Conservation (phyloP, 2,888 invertebrate genomes). For the Alloscopus bannaensis region DNA sequence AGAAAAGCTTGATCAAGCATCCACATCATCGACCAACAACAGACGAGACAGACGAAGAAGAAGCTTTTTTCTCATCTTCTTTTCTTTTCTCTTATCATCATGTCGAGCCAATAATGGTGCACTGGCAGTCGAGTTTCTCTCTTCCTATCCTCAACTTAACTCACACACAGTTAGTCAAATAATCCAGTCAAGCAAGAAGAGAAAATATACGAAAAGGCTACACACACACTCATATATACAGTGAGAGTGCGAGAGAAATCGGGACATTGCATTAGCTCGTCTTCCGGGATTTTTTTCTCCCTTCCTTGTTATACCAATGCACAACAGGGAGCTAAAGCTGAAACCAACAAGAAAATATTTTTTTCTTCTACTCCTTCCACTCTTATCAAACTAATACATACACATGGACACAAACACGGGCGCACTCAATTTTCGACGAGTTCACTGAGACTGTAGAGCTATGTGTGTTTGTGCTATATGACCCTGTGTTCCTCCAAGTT, state of each 20-base stretch:
- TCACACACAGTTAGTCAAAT: slow-evolving; percentile 36
- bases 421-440: slow-evolving; percentile 6
- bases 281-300: slow-evolving; percentile 46
- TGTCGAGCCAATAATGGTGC: slow-evolving; percentile 24
- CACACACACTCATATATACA: no score
- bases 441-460: not conserved
- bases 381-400: slow-evolving; percentile 34
- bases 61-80: slow-evolving; percentile 16
- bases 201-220: not conserved
- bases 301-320: slow-evolving; percentile 6
- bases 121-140: not conserved
- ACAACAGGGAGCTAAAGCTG: slow-evolving; percentile 1
- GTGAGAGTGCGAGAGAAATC: slow-evolving; percentile 31
- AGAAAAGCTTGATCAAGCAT: slow-evolving; percentile 39
- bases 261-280: slow-evolving; percentile 48
- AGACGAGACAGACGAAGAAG: slow-evolving; percentile 10
- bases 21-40: slow-evolving; percentile 31
- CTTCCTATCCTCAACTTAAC: slow-evolving; percentile 4
- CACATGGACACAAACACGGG: no score
- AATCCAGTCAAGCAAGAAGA: slow-evolving; percentile 27
- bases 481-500: slow-evolving; percentile 11
- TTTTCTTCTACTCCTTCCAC: slow-evolving; percentile 5
- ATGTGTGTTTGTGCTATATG: not conserved
- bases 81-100: slow-evolving; percentile 21
- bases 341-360: slow-evolving; percentile 26